These are phyloP conservation scores for Choristoneura fumiferana DNA, from an alignment of 1,140 invertebrate species.

Conservation along the genomic window DNA sequence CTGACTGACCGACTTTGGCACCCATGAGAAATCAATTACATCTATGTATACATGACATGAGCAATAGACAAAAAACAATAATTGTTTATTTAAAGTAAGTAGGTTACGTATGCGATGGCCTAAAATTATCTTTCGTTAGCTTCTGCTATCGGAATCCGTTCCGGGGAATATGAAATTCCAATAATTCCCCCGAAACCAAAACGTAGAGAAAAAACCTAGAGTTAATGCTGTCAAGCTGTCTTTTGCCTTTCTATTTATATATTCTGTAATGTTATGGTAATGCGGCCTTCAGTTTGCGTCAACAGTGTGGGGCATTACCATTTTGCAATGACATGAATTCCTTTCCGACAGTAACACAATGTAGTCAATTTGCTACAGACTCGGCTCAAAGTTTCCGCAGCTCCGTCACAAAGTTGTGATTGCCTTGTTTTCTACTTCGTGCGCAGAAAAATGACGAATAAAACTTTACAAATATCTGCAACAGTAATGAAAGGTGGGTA, in stretches of 20 bases:
- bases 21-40: too few species aligned
- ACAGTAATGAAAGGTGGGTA: slow-evolving; percentile 23
- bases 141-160: too few species aligned
- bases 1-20: too few species aligned
- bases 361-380: slow-evolving; percentile 48
- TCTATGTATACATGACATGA: too few species aligned
- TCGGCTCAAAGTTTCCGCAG: slow-evolving; percentile 39
- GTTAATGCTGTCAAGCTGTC: background rate
- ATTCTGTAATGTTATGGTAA: slow-evolving; percentile 4
- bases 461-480: slow-evolving; percentile 35
- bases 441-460: slow-evolving; percentile 46
- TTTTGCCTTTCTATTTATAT: slow-evolving; percentile 1
- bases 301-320: slow-evolving; percentile 20
- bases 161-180: too few species aligned
- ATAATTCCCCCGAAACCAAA: too few species aligned
- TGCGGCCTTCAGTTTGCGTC: background rate
- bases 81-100: too few species aligned
- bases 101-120: too few species aligned
- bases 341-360: slow-evolving; percentile 43
- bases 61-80: too few species aligned
- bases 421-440: slow-evolving; percentile 56
- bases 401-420: slow-evolving; percentile 51
- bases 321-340: slow-evolving; percentile 31
- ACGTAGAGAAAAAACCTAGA: too few species aligned
- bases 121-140: too few species aligned